Base-by-base conservation (phyloP, 2,888 invertebrate species). In the Cosmia pyralina region DNA sequence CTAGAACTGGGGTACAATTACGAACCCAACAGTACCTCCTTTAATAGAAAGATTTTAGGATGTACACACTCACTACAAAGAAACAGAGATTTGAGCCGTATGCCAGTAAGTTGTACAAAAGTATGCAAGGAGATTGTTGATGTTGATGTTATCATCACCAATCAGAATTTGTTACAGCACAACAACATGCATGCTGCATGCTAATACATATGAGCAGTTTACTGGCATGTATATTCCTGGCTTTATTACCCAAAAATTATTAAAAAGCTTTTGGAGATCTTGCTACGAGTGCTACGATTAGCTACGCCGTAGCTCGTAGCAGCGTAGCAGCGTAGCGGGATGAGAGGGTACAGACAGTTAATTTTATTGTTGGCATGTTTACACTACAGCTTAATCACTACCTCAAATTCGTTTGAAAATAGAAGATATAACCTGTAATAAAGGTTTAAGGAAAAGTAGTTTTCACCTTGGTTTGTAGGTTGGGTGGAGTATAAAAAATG, bases 231-330 rank as follows among this genome's bases (percentile, higher is more conserved):
- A 19, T 38, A 4, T 8, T 19, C 19, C 4, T 5, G 4, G 19
- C 13, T 11, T 13, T 6, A 15, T 15, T 15, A 55, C 22, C 15
- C 50, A n/a, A 38, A 38, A 38, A 38, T 2, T 38, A 0, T 38
- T 38, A 4, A 4, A 38, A 5, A 38, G 38, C 2, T 38, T 38
- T 28, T 28, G 13, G 15, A 50, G 34, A 50, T 17, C 3, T 50
- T 64, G 64, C 50, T 50, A 64, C 50, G 64, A 38, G 15, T 66
- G 55, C 44, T 57, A 57, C 57, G 44, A 67, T 28, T 57, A 15
- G 57, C 67, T 57, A 67, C 46, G 67, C 57, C 67, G 57, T 67
- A 67, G 66, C 57, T 10, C 34, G n/a, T 10, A 2, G 38, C 44
- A 4, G n/a, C 44, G 44, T 66, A 38, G 38, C 44, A 8, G n/a